These are phyloP conservation scores for Atta cephalotes DNA, from an alignment of 1,140 invertebrate genomes.

Conservation along the genomic window DNA sequence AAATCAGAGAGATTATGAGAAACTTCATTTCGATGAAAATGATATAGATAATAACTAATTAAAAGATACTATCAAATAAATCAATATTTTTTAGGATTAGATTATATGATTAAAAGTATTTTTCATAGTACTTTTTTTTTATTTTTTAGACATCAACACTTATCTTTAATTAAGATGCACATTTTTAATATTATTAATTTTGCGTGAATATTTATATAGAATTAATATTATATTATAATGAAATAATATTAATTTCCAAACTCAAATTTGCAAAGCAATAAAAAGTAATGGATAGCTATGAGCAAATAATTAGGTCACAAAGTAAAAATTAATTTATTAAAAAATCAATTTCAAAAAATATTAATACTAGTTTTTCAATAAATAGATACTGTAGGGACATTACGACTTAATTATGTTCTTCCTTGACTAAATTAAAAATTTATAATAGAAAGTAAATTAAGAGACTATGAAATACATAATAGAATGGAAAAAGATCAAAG, in stretches of 20 bases:
- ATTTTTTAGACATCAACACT: slow-evolving; percentile 7
- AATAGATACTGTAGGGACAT: no score
- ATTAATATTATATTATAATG: background rate
- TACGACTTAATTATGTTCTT: no score
- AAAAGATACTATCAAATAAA: background rate
- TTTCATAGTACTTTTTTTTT: background rate
- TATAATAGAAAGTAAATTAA: no score
- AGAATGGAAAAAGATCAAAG: no score
- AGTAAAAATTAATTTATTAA: no score
- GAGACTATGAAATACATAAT: no score
- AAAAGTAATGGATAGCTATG: no score
- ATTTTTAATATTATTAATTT: slow-evolving; percentile 16
- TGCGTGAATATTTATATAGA: background rate
- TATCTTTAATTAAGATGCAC: background rate
- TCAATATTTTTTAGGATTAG: background rate
- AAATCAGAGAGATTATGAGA: background rate
- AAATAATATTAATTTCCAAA: background rate
- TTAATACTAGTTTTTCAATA: no score
- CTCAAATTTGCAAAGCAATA: no score
- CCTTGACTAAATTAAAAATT: no score
- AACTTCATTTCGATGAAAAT: background rate
- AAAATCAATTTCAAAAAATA: no score
- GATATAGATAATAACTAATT: background rate
- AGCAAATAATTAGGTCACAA: no score
- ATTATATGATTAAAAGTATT: background rate